Conservation (phyloP, 2,888 invertebrate species). For the Prenolepis imparis region DNA sequence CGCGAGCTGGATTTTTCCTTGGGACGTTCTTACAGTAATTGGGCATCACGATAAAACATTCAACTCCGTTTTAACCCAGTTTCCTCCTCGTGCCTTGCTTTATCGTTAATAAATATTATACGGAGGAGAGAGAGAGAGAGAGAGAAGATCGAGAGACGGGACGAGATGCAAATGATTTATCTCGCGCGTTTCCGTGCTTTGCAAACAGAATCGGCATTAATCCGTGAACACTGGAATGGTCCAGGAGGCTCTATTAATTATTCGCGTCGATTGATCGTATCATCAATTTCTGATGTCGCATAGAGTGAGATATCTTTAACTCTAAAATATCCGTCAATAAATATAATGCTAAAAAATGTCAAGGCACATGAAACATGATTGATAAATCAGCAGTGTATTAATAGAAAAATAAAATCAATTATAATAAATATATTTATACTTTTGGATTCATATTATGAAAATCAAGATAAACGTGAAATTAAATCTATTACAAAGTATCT, state of each 20-base stretch:
- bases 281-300: conserved; percentile 19
- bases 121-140: background rate
- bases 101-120: conserved; percentile 54
- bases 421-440: conserved; percentile 20
- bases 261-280: conserved; percentile 16
- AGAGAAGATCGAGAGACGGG: background rate
- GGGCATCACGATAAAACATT: conserved; percentile 67
- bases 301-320: background rate
- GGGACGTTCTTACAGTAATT: conserved; percentile 70
- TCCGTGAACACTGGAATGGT: conserved; percentile 8
- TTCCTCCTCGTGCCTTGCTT: conserved; percentile 33
- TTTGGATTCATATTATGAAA: background rate
- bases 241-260: conserved; percentile 22
- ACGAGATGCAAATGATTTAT: conserved; percentile 44
- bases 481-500: background rate
- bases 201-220: conserved; percentile 39
- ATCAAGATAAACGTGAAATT: background rate
- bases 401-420: background rate
- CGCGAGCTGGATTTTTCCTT: conserved; percentile 64
- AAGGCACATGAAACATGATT: background rate
- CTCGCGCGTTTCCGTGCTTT: conserved; percentile 34
- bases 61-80: conserved; percentile 60
- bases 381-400: background rate
- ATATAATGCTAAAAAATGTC: background rate
- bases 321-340: background rate